These are phyloP conservation scores for Rhinolophus ferrumequinum DNA, from an alignment of 2,113 vertebrate species.

Conservation along the genomic window DNA sequence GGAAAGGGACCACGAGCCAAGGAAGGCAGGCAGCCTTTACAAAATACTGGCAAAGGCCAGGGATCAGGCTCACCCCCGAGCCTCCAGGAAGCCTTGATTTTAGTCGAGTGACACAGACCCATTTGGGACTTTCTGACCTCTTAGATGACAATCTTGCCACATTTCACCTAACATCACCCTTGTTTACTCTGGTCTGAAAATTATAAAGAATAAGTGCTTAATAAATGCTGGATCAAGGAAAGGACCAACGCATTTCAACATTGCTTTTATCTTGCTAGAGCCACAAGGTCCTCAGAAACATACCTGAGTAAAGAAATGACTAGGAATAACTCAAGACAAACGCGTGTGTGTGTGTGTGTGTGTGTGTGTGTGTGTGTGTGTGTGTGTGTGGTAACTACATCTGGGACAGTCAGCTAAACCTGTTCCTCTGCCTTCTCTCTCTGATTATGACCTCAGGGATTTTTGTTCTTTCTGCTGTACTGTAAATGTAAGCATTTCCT, in stretches of 20 bases:
- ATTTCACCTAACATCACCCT: neutral
- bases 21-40: neutral
- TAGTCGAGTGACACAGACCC: neutral
- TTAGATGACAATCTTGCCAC: neutral
- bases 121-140: neutral
- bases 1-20: neutral
- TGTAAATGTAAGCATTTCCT: neutral
- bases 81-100: too few relatives aligned
- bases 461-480: neutral
- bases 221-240: neutral
- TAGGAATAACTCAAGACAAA: neutral
- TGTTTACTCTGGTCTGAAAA: neutral
- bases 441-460: neutral
- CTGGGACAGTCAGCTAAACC: neutral
- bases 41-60: neutral
- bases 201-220: neutral
- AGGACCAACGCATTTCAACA: neutral
- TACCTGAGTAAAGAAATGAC: neutral
- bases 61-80: neutral
- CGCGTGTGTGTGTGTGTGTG: neutral
- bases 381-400: neutral
- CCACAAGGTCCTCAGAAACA: neutral
- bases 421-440: neutral
- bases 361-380: neutral
- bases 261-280: neutral